Evolutionary conservation across 1,140 invertebrate species (phyloP), one percentile per base, ranked within the genome.

Genomic region (Globodera ellingtonae): DNA sequence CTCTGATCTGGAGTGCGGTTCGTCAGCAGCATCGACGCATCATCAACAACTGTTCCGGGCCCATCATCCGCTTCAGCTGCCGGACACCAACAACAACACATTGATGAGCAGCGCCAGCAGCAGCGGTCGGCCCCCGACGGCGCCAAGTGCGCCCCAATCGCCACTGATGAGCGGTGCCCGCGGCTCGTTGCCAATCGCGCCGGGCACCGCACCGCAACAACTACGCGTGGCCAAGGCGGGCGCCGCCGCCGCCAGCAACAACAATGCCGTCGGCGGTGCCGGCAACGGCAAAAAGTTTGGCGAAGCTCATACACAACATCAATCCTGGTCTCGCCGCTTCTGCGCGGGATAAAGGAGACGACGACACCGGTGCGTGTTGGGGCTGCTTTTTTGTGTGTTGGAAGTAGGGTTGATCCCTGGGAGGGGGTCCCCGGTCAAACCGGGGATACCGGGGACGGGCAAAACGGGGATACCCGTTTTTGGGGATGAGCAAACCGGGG

Each of bases 251-350:
- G 15, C 3, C 56, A 62, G 21, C 18, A 62, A 18, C 56, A 62
- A 62, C 56, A 62, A 62, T 62, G 56, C 18, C 56, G 18, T 1
- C 10, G 56, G 59, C 44, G n/a, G 71, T 0, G 35, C 35, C 50
- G 50, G 21, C 79, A 65, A 35, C 18, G 15, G 4, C 77, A 78
- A 75, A 62, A 52, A 78, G 76, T 65, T 35, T 74, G 24, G 52
- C 18, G 13, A 89, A 88, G 87, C 21, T 79, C 75, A 52, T 88
- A 85, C 70, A 88, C 86, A 10, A 88, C 86, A 18, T 88, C 86
- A 24, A 88, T 88, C 73, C 75, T 88, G 24, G 86, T 88, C n/a
- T 85, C 87, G 15, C 86, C 86, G 18, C 81, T 76, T 72, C 65
- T 78, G 65, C 72, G 84, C 66, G 52, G 85, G n/a, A 86, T 35